Evolutionary conservation across 1,140 invertebrate species (phyloP).

Genomic region (Papilio aristodemus): DNA sequence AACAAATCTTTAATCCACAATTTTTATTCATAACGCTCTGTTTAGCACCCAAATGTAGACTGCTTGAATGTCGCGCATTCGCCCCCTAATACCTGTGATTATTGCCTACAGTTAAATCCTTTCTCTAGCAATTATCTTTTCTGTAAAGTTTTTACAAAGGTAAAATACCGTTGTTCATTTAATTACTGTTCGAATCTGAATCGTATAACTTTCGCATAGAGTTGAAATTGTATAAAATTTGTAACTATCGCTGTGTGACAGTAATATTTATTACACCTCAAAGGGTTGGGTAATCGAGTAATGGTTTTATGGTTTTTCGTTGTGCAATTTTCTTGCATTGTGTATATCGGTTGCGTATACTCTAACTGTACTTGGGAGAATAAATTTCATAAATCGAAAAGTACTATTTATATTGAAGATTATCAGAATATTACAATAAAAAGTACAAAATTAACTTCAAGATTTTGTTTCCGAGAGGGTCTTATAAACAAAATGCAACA

Average conservation of each 20-base stretch:
- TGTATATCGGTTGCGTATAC: constrained; percentile 47
- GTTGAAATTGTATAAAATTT: constrained; percentile 37
- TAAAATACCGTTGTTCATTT: constrained; percentile 34
- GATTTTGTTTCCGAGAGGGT: not conserved
- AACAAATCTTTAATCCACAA: constrained; percentile 1
- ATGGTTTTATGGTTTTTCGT: constrained; percentile 75
- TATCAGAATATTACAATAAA: constrained; percentile 2
- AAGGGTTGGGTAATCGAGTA: constrained; percentile 72
- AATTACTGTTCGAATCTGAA: constrained; percentile 5
- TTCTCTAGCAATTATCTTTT: constrained; percentile 73
- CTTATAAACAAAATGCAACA: not conserved
- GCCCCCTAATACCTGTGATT: constrained; percentile 65
- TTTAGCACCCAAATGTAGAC: constrained; percentile 58
- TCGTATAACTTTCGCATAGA: constrained; percentile 8
- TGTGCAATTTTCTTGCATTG: constrained; percentile 77
- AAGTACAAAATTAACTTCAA: not conserved
- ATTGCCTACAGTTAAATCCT: constrained; percentile 56
- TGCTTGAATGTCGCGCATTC: constrained; percentile 53
- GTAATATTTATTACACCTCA: constrained; percentile 75
- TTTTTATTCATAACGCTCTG: constrained; percentile 39
- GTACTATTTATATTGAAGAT: constrained; percentile 5
- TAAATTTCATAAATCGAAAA: not conserved
- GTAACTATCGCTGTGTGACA: constrained; percentile 50
- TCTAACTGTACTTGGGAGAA: constrained; percentile 37
- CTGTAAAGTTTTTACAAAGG: constrained; percentile 63